Percentiles rank a stretch among this genome's conserved stretches.
Conservation (phyloP, 2,888 invertebrate genomes). For the Orthonychiurus folsomi region DNA sequence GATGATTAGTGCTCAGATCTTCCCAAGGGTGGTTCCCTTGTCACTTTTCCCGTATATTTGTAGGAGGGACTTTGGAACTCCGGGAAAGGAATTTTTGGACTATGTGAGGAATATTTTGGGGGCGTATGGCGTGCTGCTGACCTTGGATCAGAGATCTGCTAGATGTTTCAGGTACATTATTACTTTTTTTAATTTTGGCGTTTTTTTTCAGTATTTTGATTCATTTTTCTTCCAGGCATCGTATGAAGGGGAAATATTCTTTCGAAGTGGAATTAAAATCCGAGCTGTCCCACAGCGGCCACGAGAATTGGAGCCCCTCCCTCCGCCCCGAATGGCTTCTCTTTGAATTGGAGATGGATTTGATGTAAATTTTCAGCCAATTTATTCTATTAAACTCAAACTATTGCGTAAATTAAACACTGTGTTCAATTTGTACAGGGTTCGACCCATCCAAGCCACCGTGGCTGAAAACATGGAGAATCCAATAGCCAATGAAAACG, state of each 20-base stretch:
- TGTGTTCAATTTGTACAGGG: too few relatives aligned
- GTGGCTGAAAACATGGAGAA: constrained; percentile 21
- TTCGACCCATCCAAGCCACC: constrained; percentile 16
- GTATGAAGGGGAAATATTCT: constrained; percentile 5
- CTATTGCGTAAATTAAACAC: background rate
- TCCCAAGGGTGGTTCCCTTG: constrained; percentile 18
- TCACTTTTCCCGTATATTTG: constrained; percentile 13
- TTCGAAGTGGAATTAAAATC: constrained; percentile 14
- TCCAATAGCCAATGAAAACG: constrained; percentile 15
- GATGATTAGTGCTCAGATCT: constrained; percentile 12
- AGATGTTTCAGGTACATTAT: constrained; percentile 12
- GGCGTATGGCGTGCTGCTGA: constrained; percentile 18
- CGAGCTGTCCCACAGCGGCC: constrained; percentile 15
- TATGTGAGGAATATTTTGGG: constrained; percentile 16
- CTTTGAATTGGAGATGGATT: constrained; percentile 24
- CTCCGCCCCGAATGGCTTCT: constrained; percentile 20
- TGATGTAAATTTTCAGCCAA: too few relatives aligned
- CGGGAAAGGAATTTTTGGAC: background rate
- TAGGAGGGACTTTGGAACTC: background rate
- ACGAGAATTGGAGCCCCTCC: constrained; percentile 19
- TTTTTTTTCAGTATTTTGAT: background rate
- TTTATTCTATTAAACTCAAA: constrained; percentile 14
- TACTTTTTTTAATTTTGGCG: background rate
- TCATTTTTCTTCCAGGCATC: background rate
- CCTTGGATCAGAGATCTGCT: constrained; percentile 17